phyloP scores from a whole-genome alignment of 1,140 invertebrate genomes.

The Drosophila lowei region DNA sequence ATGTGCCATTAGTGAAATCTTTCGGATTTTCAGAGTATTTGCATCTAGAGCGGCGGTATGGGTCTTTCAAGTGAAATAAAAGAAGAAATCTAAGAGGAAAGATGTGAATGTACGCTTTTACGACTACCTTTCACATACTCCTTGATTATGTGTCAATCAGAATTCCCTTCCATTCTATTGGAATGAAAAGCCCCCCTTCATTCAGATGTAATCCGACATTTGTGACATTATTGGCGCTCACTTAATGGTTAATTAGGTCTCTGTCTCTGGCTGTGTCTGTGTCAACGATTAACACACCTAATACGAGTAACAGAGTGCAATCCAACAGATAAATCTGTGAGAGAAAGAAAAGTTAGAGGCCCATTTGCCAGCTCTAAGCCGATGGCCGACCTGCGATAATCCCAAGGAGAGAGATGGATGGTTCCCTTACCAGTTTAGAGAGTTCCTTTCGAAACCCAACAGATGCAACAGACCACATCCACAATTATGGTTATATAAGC shows the following conservation, averaged over 20 bases:
- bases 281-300: slow-evolving; percentile 77
- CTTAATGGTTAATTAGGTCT: slow-evolving; percentile 74
- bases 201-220: slow-evolving; percentile 65
- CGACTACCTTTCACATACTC: slow-evolving; percentile 11
- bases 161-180: slow-evolving; percentile 3
- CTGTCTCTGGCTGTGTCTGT: slow-evolving; percentile 75
- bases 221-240: slow-evolving; percentile 75
- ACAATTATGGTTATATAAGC: slow-evolving; percentile 70
- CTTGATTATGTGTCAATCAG: slow-evolving; percentile 2
- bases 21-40: slow-evolving; percentile 36
- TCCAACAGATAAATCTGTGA: slow-evolving; percentile 26
- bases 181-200: slow-evolving; percentile 15
- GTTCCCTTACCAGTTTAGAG: slow-evolving; percentile 8
- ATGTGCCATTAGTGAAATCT: slow-evolving; percentile 51
- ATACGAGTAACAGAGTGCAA: slow-evolving; percentile 52
- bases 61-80: background rate
- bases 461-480: slow-evolving; percentile 58
- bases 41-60: slow-evolving; percentile 18
- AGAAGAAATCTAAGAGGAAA: background rate
- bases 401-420: slow-evolving; percentile 3
- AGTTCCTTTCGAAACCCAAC: slow-evolving; percentile 55
- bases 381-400: slow-evolving; percentile 57
- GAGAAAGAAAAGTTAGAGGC: slow-evolving; percentile 19
- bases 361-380: slow-evolving; percentile 42
- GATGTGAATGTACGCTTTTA: background rate